Base-by-base conservation (phyloP, 2,888 invertebrate genomes). In the Trissolcus japonicus region DNA sequence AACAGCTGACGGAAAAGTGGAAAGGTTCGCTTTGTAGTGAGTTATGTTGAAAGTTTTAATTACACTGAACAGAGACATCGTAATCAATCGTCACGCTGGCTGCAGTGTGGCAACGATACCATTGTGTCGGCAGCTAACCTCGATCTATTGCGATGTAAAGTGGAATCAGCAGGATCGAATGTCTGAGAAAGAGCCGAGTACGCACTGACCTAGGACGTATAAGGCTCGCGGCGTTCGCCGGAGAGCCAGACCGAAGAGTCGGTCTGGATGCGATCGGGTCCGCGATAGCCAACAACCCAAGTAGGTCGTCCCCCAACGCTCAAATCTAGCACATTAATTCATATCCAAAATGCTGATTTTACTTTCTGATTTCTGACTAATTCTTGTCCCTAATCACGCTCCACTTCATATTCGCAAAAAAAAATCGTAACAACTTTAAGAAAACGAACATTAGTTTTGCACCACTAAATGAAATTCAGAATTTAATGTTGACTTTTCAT, bases 71-170 rank as follows among this genome's bases (percentile, higher is more conserved):
- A 48, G 59, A 72, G 72, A 72, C 71, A 76, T 67, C 66, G 72
- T 67, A 72, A 76, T 76, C 72, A 76, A 76, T 67, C 76, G 76
- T 76, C 67, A 76, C 71, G 76, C 71, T 72, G 67, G 48, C 61
- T 62, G 72, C 57, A 57, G 21, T 66, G 51, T 62, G 25, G 65
- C 65, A 69, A 69, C 51, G 69, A 69, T 65, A 69, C 48, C 61
- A 76, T 76, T 76, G 76, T 76, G 46, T 75, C 69, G 63, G 65
- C 55, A 16, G 50, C 53, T 69, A 63, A 69, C 69, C 69, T 75
- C 69, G 69, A 75, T 75, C 63, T 69, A 53, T 50, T 50, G 41
- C 63, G 41, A 63, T 63, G 68, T 75, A 68, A 68, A 63, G 54
- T 62, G 14, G 68, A 75, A 75, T 54, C 68, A 16, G 40, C 48